These are phyloP conservation scores for Dromiciops gliroides DNA, from an alignment of 2,113 vertebrate species.

Conservation along the genomic window DNA sequence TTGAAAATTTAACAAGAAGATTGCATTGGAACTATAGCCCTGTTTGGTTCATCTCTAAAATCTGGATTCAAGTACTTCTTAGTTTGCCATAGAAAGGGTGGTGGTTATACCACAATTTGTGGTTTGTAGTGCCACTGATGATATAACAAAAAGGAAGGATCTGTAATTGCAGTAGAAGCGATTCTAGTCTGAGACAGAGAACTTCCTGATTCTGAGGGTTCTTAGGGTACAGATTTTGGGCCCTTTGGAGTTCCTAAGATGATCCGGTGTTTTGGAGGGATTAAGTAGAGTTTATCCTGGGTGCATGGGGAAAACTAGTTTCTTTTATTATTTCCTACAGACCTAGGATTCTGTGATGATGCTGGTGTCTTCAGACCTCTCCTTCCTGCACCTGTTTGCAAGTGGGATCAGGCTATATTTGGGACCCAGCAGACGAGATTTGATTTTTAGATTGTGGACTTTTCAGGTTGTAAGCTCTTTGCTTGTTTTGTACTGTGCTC, in stretches of 20 bases:
- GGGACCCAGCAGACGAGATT: background rate
- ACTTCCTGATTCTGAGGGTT: background rate
- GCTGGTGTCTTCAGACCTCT: conserved; percentile 7
- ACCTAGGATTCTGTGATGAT: conserved; percentile 18
- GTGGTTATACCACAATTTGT: background rate
- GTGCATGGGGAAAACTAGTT: background rate
- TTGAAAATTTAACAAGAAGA: background rate
- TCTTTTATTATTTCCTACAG: conserved; percentile 8
- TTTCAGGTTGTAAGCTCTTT: conserved; percentile 16
- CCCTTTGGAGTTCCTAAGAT: background rate
- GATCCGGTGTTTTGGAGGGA: background rate
- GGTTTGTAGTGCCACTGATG: background rate
- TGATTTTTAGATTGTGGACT: background rate
- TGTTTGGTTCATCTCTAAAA: background rate
- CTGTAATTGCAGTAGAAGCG: background rate
- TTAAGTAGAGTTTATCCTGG: background rate
- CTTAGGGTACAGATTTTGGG: background rate
- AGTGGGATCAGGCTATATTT: background rate
- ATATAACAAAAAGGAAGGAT: background rate
- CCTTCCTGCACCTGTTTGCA: background rate
- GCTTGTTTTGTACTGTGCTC: background rate
- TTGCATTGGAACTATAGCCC: background rate
- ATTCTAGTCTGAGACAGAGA: background rate
- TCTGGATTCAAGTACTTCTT: background rate
- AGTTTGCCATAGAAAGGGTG: background rate